These are phyloP conservation scores for Orthosia incerta DNA, from an alignment of 2,888 invertebrate species.

Conservation along the genomic window DNA sequence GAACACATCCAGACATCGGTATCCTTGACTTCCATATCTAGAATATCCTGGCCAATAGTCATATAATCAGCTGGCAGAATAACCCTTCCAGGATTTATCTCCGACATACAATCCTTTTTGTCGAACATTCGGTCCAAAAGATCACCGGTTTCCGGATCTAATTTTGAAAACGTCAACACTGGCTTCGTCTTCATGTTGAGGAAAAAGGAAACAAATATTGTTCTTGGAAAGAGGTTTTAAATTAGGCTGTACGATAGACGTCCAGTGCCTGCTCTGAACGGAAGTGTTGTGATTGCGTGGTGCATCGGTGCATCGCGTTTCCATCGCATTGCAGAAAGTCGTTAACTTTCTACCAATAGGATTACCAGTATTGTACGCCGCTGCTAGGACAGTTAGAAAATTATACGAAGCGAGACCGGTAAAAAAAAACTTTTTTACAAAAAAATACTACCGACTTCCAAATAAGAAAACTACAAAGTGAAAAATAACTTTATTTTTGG, in stretches of 20 bases:
- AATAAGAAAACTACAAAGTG: no score
- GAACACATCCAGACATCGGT: constrained; percentile 97
- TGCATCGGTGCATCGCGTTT: constrained; percentile 69
- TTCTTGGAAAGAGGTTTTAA: constrained; percentile 36
- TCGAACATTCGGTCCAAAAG: constrained; percentile 93
- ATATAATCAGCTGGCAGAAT: constrained; percentile 93
- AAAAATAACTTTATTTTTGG: no score
- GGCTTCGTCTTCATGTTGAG: constrained; percentile 83
- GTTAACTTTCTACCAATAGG: constrained; percentile 76
- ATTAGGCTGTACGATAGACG: constrained; percentile 44
- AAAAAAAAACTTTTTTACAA: no score
- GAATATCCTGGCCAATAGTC: constrained; percentile 93
- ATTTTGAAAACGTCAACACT: constrained; percentile 89
- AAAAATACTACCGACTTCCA: no score
- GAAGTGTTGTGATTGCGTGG: constrained; percentile 80
- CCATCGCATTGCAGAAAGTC: constrained; percentile 74
- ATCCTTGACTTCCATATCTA: constrained; percentile 93
- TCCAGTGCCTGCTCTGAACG: constrained; percentile 63
- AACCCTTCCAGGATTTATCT: constrained; percentile 93
- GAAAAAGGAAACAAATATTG: constrained; percentile 19
- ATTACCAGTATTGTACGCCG: constrained; percentile 50
- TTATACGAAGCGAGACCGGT: constrained; percentile 3
- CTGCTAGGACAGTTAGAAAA: constrained; percentile 32
- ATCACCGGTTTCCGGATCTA: constrained; percentile 91
- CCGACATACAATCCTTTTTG: constrained; percentile 93